Evolutionary conservation across 2,888 invertebrate species (phyloP), one percentile per base, ranked within the genome.

Genomic region (Trichopria drosophilae): DNA sequence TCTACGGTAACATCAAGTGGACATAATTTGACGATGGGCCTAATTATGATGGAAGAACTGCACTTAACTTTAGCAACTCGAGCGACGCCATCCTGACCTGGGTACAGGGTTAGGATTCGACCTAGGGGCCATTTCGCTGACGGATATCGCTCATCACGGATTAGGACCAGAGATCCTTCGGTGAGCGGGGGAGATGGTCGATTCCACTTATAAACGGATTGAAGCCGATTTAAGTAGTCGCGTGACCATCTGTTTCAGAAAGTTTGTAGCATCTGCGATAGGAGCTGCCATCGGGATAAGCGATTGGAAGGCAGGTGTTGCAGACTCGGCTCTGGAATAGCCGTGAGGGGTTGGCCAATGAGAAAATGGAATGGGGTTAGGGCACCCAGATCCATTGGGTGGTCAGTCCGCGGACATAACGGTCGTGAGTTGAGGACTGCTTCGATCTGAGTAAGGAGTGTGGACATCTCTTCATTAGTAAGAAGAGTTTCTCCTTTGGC

Each of bases 11-110:
- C 15, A 29, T 29, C 15, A 6, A 29, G 10, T 6, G 29, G 29
- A 29, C 29, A 29, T 10, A 29, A 29, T 29, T 29, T 29, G n/a
- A 29, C 29, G 29, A 29, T 9, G n/a, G 29, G 29, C 15, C 29
- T n/a, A 6, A 15, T 29, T n/a, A 29, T 29, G 4, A 15, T 4
- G 5, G 4, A 4, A 4, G 4, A 9, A 9, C 29, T 29, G 4
- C 12, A 13, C 15, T 29, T 10, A 9, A 29, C 4, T 29, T 10
- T 29, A 4, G 10, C 29, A 9, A 29, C 29, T 29, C 10, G 29
- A 10, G 10, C 29, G 5, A 6, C 10, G 12, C 29, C 29, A 10
- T 29, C 29, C 10, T 4, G 5, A 13, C 5, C 29, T 13, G 10
- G 6, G 10, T 4, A 6, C 10, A 29, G 10, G 4, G 4, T 10